Evolutionary conservation across 30 jellyfish, hydroid and myxozoan genomes (phyloP).

Genomic region (Hydra vulgaris): DNA sequence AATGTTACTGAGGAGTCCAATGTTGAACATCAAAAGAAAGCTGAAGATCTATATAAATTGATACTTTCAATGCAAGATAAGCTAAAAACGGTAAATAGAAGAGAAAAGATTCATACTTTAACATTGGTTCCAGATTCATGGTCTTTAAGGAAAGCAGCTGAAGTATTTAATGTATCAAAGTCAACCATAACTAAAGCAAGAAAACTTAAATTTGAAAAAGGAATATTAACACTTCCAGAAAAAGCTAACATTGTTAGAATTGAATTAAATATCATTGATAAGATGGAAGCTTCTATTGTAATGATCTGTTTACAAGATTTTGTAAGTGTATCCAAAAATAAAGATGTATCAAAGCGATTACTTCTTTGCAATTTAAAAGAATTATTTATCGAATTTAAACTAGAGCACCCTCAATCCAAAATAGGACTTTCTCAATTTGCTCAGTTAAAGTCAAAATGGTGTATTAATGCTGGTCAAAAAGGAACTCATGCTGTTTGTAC

Average conservation of each 20-base stretch:
- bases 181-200: conserved; percentile 4
- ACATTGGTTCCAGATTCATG: neutral
- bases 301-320: neutral
- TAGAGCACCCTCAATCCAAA: neutral
- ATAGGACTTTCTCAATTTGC: neutral
- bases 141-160: neutral
- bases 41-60: neutral
- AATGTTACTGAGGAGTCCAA: neutral
- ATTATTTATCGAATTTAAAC: neutral
- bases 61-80: neutral
- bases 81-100: neutral
- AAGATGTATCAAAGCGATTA: neutral
- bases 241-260: neutral
- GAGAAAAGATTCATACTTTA: neutral
- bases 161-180: neutral
- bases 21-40: neutral
- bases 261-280: neutral
- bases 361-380: neutral
- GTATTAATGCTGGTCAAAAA: neutral
- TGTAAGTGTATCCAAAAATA: neutral
- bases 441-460: neutral
- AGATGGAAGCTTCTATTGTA: neutral
- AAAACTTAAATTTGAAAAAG: neutral
- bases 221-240: neutral
- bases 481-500: neutral